phyloP scores from a whole-genome alignment of 2,113 vertebrate genomes.

The Lophochroa leadbeateri region DNA sequence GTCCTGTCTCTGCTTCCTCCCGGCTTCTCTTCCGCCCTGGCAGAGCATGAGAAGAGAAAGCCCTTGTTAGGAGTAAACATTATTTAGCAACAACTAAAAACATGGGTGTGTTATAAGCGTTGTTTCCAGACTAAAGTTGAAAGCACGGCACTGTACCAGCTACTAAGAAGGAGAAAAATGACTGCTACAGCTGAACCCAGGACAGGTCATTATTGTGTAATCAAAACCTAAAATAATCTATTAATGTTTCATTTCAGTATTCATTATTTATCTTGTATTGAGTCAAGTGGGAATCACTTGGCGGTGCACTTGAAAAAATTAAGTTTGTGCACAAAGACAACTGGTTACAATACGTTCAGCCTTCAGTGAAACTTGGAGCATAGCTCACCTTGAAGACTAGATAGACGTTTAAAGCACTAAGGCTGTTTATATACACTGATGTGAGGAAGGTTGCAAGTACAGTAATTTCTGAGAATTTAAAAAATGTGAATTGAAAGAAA shows the following conservation, averaged over 20 bases:
- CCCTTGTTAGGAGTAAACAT: not conserved
- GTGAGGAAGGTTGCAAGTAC: no score
- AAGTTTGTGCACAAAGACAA: no score
- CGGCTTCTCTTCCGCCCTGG: not conserved
- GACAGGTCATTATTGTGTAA: not conserved
- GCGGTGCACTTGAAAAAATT: no score
- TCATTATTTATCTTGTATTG: no score
- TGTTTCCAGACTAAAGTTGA: not conserved
- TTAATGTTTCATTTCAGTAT: not conserved
- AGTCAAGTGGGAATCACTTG: no score
- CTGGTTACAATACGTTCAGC: no score
- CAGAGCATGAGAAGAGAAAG: not conserved
- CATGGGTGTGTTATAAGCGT: not conserved
- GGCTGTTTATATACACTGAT: no score
- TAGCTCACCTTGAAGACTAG: no score
- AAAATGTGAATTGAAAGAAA: not conserved
- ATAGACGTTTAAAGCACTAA: no score
- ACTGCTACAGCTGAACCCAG: not conserved
- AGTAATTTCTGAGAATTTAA: not conserved
- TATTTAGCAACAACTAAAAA: not conserved
- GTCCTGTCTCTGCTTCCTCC: not conserved
- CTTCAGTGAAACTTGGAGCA: no score
- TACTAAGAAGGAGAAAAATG: not conserved
- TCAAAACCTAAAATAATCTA: not conserved
- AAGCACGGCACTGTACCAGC: not conserved